Percentiles rank a stretch among this genome's conserved stretches.
Evolutionary conservation across 2,113 vertebrate species (phyloP).

Genomic region (Circaetus cinerascens): DNA sequence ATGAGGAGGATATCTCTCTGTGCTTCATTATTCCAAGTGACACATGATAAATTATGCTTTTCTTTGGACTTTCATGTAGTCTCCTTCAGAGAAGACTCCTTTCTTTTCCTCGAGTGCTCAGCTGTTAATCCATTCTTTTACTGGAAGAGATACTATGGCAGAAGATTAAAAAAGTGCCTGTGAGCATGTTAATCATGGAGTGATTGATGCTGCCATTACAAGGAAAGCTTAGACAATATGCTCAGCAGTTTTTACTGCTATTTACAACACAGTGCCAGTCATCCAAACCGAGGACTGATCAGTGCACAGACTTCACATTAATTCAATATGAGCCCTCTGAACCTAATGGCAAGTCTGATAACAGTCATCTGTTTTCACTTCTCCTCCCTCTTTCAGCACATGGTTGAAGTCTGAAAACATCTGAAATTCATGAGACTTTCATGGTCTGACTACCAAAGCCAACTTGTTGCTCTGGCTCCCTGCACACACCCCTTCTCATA

Average conservation of each 20-base stretch:
- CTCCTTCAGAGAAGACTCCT: not conserved
- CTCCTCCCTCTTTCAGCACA: not conserved
- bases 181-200: not conserved
- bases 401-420: not conserved
- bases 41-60: slow-evolving; percentile 16
- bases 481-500: not conserved
- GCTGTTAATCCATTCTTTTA: not conserved
- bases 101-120: not conserved
- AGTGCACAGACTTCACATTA: not conserved
- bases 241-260: slow-evolving; percentile 18
- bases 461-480: not conserved
- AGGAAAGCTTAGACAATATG: not conserved
- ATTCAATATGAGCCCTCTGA: not conserved
- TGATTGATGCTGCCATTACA: slow-evolving; percentile 25
- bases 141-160: not conserved
- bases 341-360: not conserved
- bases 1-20: not conserved
- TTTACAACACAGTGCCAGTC: not conserved
- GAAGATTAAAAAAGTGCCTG: not conserved
- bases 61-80: not conserved
- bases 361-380: not conserved
- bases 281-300: not conserved
- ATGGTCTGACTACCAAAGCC: not conserved
- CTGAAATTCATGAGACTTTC: not conserved
- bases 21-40: not conserved